Base-by-base conservation (phyloP, 2,888 invertebrate genomes). In the Mellilla xanthometata region DNA sequence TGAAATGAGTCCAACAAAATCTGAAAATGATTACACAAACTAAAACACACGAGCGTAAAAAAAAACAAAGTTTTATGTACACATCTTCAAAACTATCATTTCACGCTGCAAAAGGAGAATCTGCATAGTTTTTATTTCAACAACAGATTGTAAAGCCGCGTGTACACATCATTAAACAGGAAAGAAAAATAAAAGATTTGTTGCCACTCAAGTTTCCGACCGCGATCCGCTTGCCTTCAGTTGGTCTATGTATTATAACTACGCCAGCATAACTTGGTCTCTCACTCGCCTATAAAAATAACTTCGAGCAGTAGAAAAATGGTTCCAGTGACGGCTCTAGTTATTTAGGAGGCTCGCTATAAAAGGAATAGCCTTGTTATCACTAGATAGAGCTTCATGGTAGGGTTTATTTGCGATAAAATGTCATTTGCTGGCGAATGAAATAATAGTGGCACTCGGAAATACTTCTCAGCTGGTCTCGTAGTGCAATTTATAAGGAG, bases 401-500 rank as follows among this genome's bases (percentile, higher is more conserved):
- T 63, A 57, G 54, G 68, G 61, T 72, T 76, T 76, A 79, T 75
- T 65, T 58, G 56, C 55, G 58, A 61, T 78, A 77, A 76, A 77
- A 63, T 45, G 41, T 49, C 52, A 60, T 69, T 68, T 61, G 63
- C 67, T 70, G 64, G 57, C 55, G 68, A 72, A 72, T 73, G 62
- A 72, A 69, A 55, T 56, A 56, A 44, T 56, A 52, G 48, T 57
- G 57, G 58, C 58, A 60, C 50, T 55, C 40, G 49, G 58, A 65
- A 58, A 49, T 46, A 53, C 39, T 56, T 53, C 53, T 40, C 28
- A 28, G 41, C 32, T 40, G 36, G 38, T 41, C 32, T 32, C 28
- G 22, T 36, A 15, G 31, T 41, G 40, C 46, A 41, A 40, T 31
- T 47, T 28, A 38, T 29, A 38, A 38, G 8, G 7, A 27, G 24